A percentile compares a stretch with the other conserved stretches of the same genome.
Conservation (phyloP, 1,140 invertebrate genomes). For the Bombus confusus region DNA sequence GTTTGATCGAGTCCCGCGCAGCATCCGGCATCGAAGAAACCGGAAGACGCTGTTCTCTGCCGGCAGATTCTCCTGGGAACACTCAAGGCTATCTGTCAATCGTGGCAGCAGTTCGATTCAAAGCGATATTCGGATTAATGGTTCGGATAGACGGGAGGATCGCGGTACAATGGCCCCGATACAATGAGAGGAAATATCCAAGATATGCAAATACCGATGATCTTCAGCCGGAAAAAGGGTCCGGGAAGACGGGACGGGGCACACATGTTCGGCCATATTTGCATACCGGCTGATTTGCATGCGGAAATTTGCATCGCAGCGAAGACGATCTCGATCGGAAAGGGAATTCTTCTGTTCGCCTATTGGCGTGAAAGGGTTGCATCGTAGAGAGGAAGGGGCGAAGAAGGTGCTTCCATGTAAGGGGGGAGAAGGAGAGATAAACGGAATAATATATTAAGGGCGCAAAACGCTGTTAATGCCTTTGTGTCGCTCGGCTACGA, state of each 20-base stretch:
- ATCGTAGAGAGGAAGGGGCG: constrained; percentile 59
- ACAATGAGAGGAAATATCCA: constrained; percentile 82
- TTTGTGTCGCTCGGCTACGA: constrained; percentile 66
- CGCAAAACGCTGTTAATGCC: constrained; percentile 80
- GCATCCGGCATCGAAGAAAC: constrained; percentile 60
- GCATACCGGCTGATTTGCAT: constrained; percentile 81
- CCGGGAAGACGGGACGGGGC: constrained; percentile 75
- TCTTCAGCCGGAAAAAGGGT: constrained; percentile 79
- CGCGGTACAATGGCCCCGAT: constrained; percentile 75
- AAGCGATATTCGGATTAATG: constrained; percentile 82
- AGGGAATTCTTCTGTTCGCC: constrained; percentile 64
- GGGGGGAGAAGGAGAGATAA: constrained; percentile 21
- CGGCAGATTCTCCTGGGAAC: constrained; percentile 77
- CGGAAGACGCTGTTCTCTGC: constrained; percentile 60
- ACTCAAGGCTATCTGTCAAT: constrained; percentile 81
- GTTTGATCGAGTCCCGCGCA: constrained; percentile 7
- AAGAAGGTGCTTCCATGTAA: constrained; percentile 54
- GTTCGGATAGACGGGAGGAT: constrained; percentile 77
- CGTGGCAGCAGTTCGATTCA: constrained; percentile 73
- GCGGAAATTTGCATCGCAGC: constrained; percentile 81
- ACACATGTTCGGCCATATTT: constrained; percentile 80
- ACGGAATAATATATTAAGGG: constrained; percentile 81
- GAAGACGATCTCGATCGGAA: constrained; percentile 60
- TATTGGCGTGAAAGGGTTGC: constrained; percentile 75
- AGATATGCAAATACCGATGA: constrained; percentile 82